These are phyloP conservation scores for Scaptomyza hsui DNA, from an alignment of 1,140 invertebrate genomes.

Conservation along the genomic window DNA sequence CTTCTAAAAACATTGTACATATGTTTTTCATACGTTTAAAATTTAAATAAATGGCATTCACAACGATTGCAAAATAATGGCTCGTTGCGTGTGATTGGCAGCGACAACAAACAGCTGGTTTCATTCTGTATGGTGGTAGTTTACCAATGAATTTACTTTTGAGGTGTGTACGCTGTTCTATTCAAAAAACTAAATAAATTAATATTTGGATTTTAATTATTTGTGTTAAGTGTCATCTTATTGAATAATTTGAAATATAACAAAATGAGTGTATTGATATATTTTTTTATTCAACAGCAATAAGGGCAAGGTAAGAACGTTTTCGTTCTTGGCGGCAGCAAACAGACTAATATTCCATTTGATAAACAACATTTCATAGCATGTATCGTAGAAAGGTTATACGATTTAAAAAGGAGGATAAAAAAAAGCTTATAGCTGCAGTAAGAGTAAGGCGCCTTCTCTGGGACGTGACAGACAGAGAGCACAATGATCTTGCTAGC, in stretches of 20 bases:
- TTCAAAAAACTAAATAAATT: not conserved
- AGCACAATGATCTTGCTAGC: constrained; percentile 25
- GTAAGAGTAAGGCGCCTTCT: constrained; percentile 22
- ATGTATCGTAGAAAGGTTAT: constrained; percentile 14
- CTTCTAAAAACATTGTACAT: not conserved
- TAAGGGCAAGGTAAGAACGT: no score
- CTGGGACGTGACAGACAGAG: constrained; percentile 33
- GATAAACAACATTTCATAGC: not conserved
- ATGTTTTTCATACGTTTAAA: not conserved
- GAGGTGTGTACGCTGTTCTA: constrained; percentile 29
- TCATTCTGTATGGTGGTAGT: constrained; percentile 20
- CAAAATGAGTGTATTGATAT: no score
- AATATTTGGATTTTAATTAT: not conserved
- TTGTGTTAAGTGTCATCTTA: not conserved
- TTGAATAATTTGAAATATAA: not conserved
- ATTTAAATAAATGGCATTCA: constrained; percentile 4
- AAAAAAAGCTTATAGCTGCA: constrained; percentile 26
- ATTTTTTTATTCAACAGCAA: no score
- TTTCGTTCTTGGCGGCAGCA: not conserved
- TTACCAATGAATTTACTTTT: constrained; percentile 6
- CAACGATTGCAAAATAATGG: not conserved
- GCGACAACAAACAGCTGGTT: constrained; percentile 17
- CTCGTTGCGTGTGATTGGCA: constrained; percentile 1
- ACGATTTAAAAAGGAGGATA: constrained; percentile 33
- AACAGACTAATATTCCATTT: not conserved